These are phyloP conservation scores for Periophthalmus magnuspinnatus DNA, from an alignment of 2,797 vertebrate genomes.

Conservation along the genomic window DNA sequence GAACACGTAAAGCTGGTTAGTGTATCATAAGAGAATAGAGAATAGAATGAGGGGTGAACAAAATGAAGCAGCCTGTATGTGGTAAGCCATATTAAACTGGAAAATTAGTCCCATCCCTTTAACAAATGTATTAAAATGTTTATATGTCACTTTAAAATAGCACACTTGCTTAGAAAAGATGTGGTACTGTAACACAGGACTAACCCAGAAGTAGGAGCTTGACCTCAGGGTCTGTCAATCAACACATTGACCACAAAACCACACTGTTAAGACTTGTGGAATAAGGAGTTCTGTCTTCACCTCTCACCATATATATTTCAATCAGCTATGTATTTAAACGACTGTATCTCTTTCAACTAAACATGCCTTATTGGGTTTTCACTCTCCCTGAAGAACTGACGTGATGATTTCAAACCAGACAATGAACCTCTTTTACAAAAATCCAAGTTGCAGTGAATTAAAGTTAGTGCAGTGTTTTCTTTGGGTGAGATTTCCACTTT, in stretches of 20 bases:
- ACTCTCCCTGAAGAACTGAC: slow-evolving; percentile 27
- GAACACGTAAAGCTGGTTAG: too few species aligned
- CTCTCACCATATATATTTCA: neutral
- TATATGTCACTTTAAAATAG: neutral
- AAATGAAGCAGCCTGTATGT: too few species aligned
- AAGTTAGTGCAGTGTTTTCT: slow-evolving; percentile 49
- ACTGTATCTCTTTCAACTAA: slow-evolving; percentile 43
- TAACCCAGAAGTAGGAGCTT: neutral
- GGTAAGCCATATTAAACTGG: too few species aligned
- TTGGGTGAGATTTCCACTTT: slow-evolving; percentile 66
- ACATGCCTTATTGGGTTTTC: slow-evolving; percentile 40
- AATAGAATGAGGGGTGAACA: too few species aligned
- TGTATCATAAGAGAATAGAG: too few species aligned
- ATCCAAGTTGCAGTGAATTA: slow-evolving; percentile 48
- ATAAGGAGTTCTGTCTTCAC: slow-evolving; percentile 1
- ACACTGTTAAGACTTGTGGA: neutral
- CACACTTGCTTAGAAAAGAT: neutral
- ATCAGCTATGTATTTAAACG: slow-evolving; percentile 34
- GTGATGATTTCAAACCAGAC: slow-evolving; percentile 47
- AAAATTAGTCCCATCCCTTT: too few species aligned
- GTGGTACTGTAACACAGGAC: neutral
- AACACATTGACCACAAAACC: slow-evolving; percentile 2
- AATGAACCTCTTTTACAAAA: slow-evolving; percentile 61
- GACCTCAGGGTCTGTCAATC: neutral
- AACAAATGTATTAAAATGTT: too few species aligned